Percentiles rank a stretch among this genome's conserved stretches.
These are phyloP conservation scores for Chaetops frenatus DNA, from an alignment of 2,113 vertebrate genomes.

Conservation along the genomic window DNA sequence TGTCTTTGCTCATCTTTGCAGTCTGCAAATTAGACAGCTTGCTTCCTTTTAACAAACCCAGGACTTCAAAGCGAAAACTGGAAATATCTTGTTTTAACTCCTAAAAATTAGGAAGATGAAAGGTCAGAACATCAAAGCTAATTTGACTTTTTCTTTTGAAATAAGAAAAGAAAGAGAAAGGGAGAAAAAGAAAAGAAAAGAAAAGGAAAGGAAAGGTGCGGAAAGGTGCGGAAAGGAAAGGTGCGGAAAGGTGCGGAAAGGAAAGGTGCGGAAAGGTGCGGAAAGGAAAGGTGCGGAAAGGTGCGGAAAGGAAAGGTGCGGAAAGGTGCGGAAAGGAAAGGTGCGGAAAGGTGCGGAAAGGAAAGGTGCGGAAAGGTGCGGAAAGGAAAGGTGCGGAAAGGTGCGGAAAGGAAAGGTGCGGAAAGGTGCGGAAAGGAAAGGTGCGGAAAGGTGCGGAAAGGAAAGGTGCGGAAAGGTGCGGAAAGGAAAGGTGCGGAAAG, in stretches of 20 bases:
- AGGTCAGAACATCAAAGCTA: neutral
- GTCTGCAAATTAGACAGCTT: conserved; percentile 55
- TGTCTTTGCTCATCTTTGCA: conserved; percentile 56
- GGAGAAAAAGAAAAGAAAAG: neutral
- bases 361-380: too few species aligned
- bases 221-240: too few species aligned
- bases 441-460: neutral
- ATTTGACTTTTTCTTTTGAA: neutral
- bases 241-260: too few species aligned
- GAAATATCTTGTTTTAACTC: conserved; percentile 98
- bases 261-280: too few species aligned
- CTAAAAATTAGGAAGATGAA: conserved; percentile 63
- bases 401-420: neutral
- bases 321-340: too few species aligned
- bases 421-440: too few species aligned
- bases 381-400: too few species aligned
- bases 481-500: too few species aligned
- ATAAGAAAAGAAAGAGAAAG: neutral
- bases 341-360: neutral
- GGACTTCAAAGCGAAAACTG: conserved; percentile 95
- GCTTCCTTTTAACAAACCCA: conserved; percentile 87
- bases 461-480: too few species aligned
- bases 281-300: too few species aligned
- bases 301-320: neutral
- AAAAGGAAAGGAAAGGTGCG: neutral